These are phyloP conservation scores for Trachops cirrhosus DNA, from an alignment of 2,797 vertebrate species.

Conservation along the genomic window DNA sequence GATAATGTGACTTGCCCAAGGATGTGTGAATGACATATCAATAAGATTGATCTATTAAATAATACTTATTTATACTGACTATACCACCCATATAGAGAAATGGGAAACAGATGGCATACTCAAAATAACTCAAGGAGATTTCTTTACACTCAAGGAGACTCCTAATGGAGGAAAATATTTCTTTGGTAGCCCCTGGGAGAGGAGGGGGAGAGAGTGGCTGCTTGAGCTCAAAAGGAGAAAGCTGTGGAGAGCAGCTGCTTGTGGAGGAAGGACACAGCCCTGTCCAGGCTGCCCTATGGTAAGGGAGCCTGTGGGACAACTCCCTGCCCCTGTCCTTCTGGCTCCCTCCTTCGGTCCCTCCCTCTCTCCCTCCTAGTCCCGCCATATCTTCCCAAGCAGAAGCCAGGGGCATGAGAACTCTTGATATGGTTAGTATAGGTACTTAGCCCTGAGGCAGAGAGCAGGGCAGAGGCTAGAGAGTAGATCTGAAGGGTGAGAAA, in stretches of 20 bases:
- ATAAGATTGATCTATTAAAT: neutral
- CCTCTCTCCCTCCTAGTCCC: neutral
- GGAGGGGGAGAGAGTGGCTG: neutral
- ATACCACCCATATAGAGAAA: neutral
- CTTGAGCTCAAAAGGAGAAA: neutral
- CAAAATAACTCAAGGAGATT: neutral
- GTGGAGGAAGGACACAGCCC: neutral
- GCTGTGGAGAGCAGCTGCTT: neutral
- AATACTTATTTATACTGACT: neutral
- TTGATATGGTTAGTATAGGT: neutral
- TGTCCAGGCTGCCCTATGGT: neutral
- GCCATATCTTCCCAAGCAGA: neutral
- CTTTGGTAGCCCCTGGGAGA: neutral
- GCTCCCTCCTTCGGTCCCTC: neutral
- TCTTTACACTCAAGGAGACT: neutral
- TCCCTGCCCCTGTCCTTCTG: rapidly evolving
- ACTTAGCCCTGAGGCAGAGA: neutral
- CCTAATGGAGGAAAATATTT: neutral
- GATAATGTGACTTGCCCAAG: neutral
- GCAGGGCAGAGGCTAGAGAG: neutral
- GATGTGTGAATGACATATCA: neutral
- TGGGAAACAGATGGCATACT: neutral
- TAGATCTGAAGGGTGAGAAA: neutral
- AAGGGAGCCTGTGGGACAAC: neutral
- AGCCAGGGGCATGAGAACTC: neutral